Percentiles rank a stretch among this genome's conserved stretches.
Conservation (phyloP, 2,797 vertebrate genomes). For the Euphonia xanthogaster region DNA sequence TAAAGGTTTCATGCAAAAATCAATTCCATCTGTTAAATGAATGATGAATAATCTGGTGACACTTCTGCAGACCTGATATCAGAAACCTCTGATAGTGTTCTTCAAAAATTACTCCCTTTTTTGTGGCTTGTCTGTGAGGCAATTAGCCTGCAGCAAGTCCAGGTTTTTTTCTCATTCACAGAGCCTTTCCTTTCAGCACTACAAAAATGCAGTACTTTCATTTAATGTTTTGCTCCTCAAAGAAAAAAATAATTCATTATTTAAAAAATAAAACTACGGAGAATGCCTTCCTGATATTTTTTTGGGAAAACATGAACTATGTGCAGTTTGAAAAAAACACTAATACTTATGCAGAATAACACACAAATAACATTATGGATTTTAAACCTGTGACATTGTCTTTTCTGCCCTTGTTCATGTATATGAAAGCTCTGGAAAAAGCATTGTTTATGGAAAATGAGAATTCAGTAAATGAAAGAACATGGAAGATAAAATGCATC, state of each 20-base stretch:
- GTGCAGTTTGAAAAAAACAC: background rate
- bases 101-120: background rate
- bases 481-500: background rate
- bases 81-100: background rate
- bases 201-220: background rate
- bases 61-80: background rate
- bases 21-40: background rate
- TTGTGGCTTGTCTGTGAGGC: background rate
- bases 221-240: background rate
- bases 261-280: background rate
- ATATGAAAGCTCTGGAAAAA: background rate
- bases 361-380: background rate
- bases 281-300: background rate
- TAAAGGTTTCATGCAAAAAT: slow-evolving; percentile 22
- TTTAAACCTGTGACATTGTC: background rate
- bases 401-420: background rate
- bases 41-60: background rate
- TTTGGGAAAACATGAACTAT: background rate
- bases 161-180: background rate
- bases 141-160: background rate
- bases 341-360: background rate
- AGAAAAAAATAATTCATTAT: background rate
- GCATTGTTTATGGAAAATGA: background rate
- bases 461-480: background rate
- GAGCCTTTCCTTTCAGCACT: background rate